Conservation (phyloP, 2,888 invertebrate genomes). For the Cybosia mesomella region DNA sequence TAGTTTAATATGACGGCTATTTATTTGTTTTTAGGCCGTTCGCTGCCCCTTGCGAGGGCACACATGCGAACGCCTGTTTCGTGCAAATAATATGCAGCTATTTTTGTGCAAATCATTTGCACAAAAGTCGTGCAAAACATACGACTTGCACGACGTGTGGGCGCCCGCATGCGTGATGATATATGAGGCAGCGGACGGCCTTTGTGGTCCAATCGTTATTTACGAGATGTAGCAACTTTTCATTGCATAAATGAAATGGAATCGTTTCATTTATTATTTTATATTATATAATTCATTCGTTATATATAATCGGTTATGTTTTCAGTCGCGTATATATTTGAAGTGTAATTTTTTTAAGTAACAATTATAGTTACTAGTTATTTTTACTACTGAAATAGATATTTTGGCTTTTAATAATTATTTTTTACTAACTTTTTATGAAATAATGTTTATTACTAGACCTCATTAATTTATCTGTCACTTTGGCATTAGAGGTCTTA, state of each 20-base stretch:
- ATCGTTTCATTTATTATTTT: neutral
- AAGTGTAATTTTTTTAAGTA: neutral
- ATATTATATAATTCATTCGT: neutral
- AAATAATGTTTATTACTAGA: neutral
- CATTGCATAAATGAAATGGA: neutral
- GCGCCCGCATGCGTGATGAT: no score
- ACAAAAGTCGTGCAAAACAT: no score
- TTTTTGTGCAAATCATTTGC: no score
- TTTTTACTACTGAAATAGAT: neutral
- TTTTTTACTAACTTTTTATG: neutral
- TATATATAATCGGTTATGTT: neutral
- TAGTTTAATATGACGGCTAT: constrained; percentile 33
- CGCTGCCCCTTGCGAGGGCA: no score
- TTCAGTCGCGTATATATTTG: neutral
- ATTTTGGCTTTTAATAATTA: no score
- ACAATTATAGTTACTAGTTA: neutral
- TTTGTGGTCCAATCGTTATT: neutral
- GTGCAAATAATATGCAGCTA: no score
- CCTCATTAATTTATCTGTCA: neutral
- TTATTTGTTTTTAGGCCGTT: constrained; percentile 2
- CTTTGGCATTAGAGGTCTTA: neutral
- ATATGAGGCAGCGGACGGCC: no score
- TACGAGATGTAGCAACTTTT: neutral
- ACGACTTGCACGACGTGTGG: no score
- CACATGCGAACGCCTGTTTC: no score